A percentile compares a stretch with the other conserved stretches of the same genome.
Conservation (phyloP, 1,140 invertebrate species). For the Drosophila mayri region DNA sequence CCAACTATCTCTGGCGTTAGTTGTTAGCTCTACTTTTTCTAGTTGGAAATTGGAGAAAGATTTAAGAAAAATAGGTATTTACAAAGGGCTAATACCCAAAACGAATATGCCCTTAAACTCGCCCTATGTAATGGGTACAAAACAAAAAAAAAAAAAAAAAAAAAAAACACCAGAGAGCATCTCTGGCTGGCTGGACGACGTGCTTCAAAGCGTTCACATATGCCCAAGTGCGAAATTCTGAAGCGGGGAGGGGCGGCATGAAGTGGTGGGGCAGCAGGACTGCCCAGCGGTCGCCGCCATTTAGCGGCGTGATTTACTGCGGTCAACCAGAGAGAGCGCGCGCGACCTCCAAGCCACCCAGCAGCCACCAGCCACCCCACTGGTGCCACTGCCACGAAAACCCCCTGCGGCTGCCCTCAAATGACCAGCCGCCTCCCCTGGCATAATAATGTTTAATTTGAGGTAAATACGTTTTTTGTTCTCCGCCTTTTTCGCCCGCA, state of each 20-base stretch:
- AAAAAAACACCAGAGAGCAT: constrained; percentile 19
- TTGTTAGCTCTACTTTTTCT: too few species aligned
- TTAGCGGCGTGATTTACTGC: constrained; percentile 84
- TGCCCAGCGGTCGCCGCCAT: constrained; percentile 70
- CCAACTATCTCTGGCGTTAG: too few species aligned
- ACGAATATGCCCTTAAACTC: not conserved
- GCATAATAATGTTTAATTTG: constrained; percentile 84
- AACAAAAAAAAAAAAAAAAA: constrained; percentile 42
- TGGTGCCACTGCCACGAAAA: constrained; percentile 7
- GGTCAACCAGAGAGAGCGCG: constrained; percentile 55
- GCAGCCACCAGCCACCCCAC: constrained; percentile 9
- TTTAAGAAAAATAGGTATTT: too few species aligned
- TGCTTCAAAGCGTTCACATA: constrained; percentile 56
- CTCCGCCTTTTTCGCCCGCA: constrained; percentile 42
- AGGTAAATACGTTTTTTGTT: constrained; percentile 83
- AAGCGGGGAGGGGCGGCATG: not conserved
- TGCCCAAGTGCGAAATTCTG: constrained; percentile 17
- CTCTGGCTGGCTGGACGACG: constrained; percentile 23
- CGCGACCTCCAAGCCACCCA: constrained; percentile 17
- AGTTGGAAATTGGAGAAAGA: too few species aligned
- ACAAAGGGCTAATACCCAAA: not conserved
- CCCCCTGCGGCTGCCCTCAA: constrained; percentile 74
- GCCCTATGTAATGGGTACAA: constrained; percentile 24
- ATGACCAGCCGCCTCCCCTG: constrained; percentile 63
- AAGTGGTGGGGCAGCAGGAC: not conserved